Evolutionary conservation across 2,888 invertebrate genomes (phyloP), one percentile per base, ranked within the genome.

Genomic region (Drymonia ruficornis): DNA sequence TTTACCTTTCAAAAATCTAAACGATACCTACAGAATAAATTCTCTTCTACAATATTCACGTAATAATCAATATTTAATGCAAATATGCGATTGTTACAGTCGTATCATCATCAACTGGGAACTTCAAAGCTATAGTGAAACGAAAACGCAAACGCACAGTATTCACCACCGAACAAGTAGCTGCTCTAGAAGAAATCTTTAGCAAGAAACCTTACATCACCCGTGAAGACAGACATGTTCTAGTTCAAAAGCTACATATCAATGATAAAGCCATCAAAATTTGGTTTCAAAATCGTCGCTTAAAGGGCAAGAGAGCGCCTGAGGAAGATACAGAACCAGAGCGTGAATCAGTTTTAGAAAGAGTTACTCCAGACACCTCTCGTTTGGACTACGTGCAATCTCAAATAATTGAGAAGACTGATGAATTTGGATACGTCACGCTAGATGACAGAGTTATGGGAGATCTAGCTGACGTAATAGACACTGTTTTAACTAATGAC

Each of bases 241-340:
- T 97, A 78, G 95, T 95, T 0, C 80, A 94, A 0, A 76, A 85
- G 6, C 85, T 96, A 0, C 88, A 91, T 53, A 85, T 97, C 0
- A 93, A 94, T 9, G 96, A 96, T 70, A 88, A 95, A 49, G 95
- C 96, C 69, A 95, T 96, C 42, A 96, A 96, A 82, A 95, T 96
- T 13, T 96, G 96, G 96, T 96, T 96, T 75, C 96, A 96, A 76
- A 96, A 96, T 76, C 90, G 96, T 0, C 84, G 96, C 0, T 95
- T 96, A 94, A 95, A 95, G 65, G 84, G 77, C 63, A 95, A 95
- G 73, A 94, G 94, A 69, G 93, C 93, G 49, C 80, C 62, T 12
- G 63, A 72, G 1, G 29, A 60, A 13, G 47, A 29, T 29, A 50
- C 29, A 11, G 52, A 63, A 46, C 19, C 28, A 34, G 53, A 45